Percentiles rank a stretch among this genome's conserved stretches.
Conservation (phyloP, 35 echinoderm and acorn worm species). For the Apostichopus parvimensis region DNA sequence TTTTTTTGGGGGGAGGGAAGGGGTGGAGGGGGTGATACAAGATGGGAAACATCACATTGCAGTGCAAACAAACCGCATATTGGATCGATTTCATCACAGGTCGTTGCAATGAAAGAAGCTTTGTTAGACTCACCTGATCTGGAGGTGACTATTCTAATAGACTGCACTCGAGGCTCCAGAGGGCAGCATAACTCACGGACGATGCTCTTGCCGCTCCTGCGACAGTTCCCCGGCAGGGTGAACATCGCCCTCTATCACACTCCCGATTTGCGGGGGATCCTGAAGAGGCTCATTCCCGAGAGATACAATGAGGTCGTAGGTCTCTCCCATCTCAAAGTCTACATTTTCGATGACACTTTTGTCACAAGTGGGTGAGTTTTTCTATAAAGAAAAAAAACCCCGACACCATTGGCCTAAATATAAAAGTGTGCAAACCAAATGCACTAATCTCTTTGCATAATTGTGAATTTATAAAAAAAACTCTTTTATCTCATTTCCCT, state of each 20-base stretch:
- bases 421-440: too few relatives aligned
- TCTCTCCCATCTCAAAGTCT: slow-evolving; percentile 87
- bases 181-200: slow-evolving; percentile 86
- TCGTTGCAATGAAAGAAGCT: slow-evolving; percentile 18
- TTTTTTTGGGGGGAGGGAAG: too few relatives aligned
- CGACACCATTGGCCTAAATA: too few relatives aligned
- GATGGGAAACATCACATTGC: too few relatives aligned
- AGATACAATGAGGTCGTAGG: slow-evolving; percentile 93
- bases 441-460: too few relatives aligned
- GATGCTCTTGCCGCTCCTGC: slow-evolving; percentile 82
- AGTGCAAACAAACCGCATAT: too few relatives aligned
- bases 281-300: slow-evolving; percentile 79
- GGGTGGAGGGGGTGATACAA: too few relatives aligned
- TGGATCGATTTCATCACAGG: slow-evolving; percentile 7
- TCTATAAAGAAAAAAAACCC: too few relatives aligned
- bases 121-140: slow-evolving; percentile 22
- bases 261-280: slow-evolving; percentile 76
- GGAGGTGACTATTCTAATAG: slow-evolving; percentile 75
- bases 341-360: slow-evolving; percentile 91
- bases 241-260: slow-evolving; percentile 89
- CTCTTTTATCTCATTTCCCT: too few relatives aligned
- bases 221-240: slow-evolving; percentile 52
- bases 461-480: too few relatives aligned
- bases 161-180: slow-evolving; percentile 90
- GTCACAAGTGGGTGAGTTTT: slow-evolving; percentile 92